phyloP scores from a whole-genome alignment of 1,140 invertebrate genomes.

The Caenorhabditis remanei region DNA sequence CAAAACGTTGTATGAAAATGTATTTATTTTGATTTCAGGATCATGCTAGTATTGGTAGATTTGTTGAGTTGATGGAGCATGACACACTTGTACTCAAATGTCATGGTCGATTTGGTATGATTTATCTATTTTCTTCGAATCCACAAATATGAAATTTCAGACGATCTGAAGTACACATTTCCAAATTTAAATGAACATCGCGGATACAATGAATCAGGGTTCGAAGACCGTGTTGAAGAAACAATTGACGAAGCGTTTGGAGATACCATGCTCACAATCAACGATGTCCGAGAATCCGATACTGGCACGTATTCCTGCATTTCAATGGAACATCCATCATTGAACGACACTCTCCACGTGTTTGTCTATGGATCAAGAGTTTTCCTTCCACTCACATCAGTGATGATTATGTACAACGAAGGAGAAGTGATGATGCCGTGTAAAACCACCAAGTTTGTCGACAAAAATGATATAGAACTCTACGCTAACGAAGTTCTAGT shows the following conservation, averaged over 20 bases:
- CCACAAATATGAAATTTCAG: background rate
- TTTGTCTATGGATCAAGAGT: background rate
- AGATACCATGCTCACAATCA: constrained; percentile 10
- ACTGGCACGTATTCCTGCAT: constrained; percentile 15
- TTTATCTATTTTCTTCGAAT: background rate
- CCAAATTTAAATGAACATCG: background rate
- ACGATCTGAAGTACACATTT: background rate
- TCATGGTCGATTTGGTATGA: background rate
- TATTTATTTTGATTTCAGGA: background rate
- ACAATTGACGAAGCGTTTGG: background rate
- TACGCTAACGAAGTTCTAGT: background rate
- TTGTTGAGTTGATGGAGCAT: constrained; percentile 17
- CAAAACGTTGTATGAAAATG: background rate
- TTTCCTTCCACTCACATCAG: background rate
- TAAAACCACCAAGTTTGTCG: constrained; percentile 1
- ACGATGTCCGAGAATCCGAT: background rate
- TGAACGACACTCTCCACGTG: constrained; percentile 1
- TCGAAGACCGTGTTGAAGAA: background rate
- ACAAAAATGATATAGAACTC: background rate
- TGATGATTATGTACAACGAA: background rate
- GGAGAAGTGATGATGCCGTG: constrained; percentile 14
- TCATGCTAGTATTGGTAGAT: constrained; percentile 14
- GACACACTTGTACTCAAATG: background rate
- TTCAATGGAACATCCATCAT: constrained; percentile 6
- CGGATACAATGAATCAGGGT: background rate